Percentiles rank a stretch among this genome's conserved stretches.
Evolutionary conservation across 2,113 vertebrate genomes (phyloP).

Genomic region (Amphiprion ocellaris): DNA sequence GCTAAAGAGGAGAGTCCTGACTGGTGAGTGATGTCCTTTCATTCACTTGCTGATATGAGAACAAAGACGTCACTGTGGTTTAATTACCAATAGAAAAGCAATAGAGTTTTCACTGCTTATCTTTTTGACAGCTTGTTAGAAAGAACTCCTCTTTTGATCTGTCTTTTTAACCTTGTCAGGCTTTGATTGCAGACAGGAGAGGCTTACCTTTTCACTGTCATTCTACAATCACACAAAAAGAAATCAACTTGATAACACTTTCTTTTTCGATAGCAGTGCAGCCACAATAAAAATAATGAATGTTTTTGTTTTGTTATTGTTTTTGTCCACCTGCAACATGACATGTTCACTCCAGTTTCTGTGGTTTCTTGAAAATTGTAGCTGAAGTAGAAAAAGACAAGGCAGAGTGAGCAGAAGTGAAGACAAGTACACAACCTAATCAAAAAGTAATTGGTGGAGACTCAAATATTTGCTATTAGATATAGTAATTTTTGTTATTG

Average conservation of each 20-base stretch:
- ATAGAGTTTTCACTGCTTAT: not conserved
- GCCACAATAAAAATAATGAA: not conserved
- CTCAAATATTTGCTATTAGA: slow-evolving; percentile 13
- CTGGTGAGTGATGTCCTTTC: slow-evolving; percentile 70
- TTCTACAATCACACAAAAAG: slow-evolving; percentile 1
- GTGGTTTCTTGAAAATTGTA: not conserved
- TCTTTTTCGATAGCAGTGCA: not conserved
- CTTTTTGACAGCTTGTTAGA: slow-evolving; percentile 22
- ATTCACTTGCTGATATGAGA: slow-evolving; percentile 10
- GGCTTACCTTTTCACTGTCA: too few species aligned
- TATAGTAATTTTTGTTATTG: not conserved
- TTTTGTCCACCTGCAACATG: not conserved
- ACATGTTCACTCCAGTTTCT: not conserved
- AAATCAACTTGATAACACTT: not conserved
- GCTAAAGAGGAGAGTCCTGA: slow-evolving; percentile 80
- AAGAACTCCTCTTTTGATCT: slow-evolving; percentile 8
- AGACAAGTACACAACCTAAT: slow-evolving; percentile 16
- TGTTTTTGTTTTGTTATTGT: not conserved
- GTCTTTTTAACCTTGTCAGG: slow-evolving; percentile 17
- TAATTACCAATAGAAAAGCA: slow-evolving; percentile 24
- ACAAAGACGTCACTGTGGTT: slow-evolving; percentile 22
- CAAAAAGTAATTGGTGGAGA: slow-evolving; percentile 13
- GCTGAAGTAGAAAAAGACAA: too few species aligned
- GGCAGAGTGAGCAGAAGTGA: slow-evolving; percentile 7
- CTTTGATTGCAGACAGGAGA: slow-evolving; percentile 3